phyloP scores from a whole-genome alignment of 2,888 invertebrate genomes.

The Graphium colonna region DNA sequence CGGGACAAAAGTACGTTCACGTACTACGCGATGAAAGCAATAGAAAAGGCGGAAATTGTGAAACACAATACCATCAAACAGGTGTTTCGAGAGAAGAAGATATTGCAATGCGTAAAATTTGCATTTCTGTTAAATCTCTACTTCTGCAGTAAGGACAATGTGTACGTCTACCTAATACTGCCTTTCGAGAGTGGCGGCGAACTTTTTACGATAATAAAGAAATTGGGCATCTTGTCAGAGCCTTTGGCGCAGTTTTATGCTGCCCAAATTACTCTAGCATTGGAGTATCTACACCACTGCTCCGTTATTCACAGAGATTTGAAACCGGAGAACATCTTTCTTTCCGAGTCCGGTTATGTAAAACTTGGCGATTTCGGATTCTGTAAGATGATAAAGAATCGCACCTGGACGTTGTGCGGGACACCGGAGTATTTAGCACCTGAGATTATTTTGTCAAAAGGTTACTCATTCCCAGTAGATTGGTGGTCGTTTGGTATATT shows the following conservation, averaged over 20 bases:
- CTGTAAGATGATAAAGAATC: conserved; percentile 85
- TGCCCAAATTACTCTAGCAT: conserved; percentile 91
- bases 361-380: conserved; percentile 96
- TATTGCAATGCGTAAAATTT: conserved; percentile 89
- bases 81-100: conserved; percentile 90
- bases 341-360: conserved; percentile 86
- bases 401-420: conserved; percentile 96
- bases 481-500: conserved; percentile 97
- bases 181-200: conserved; percentile 92
- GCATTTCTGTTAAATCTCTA: conserved; percentile 91
- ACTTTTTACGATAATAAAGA: conserved; percentile 86
- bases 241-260: conserved; percentile 90
- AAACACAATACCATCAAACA: conserved; percentile 91
- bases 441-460: conserved; percentile 92
- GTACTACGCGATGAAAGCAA: conserved; percentile 91
- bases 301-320: conserved; percentile 92
- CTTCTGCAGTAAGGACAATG: conserved; percentile 90
- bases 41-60: conserved; percentile 90
- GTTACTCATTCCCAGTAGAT: conserved; percentile 94
- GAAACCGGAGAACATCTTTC: conserved; percentile 93
- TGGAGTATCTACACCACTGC: conserved; percentile 94
- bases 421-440: conserved; percentile 98
- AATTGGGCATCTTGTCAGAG: conserved; percentile 82
- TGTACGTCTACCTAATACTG: conserved; percentile 88
- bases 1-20: conserved; percentile 80